phyloP scores from a whole-genome alignment of 2,113 vertebrate species.

The Phyllostomus discolor region DNA sequence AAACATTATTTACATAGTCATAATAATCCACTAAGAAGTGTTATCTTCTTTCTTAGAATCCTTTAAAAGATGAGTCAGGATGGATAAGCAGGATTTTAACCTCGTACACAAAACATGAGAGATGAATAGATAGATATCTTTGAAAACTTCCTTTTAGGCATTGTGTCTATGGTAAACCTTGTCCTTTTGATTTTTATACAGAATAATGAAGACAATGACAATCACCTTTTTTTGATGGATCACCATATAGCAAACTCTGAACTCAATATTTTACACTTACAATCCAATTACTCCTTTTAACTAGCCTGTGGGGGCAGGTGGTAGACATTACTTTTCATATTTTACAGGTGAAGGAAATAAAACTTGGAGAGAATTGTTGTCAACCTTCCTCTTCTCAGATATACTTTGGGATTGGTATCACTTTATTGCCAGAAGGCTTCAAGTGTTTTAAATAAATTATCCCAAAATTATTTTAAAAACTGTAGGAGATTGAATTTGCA shows the following conservation, averaged over 20 bases:
- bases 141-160: neutral
- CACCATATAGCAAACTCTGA: neutral
- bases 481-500: neutral
- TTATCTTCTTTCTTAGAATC: neutral
- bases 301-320: neutral
- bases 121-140: neutral
- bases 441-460: neutral
- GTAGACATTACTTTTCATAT: neutral
- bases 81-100: neutral
- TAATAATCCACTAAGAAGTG: slow-evolving; percentile 2
- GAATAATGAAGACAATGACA: neutral
- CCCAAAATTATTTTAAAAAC: neutral
- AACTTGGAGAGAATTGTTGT: neutral
- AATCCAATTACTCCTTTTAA: neutral
- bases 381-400: neutral
- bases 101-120: neutral
- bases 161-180: neutral
- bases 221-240: neutral
- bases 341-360: neutral
- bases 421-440: neutral
- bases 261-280: neutral
- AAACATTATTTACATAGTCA: slow-evolving; percentile 28
- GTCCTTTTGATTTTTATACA: neutral
- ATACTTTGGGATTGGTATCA: neutral
- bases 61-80: neutral